phyloP scores from a whole-genome alignment of 35 echinoderm and acorn worm genomes.

The Lytechinus variegatus region DNA sequence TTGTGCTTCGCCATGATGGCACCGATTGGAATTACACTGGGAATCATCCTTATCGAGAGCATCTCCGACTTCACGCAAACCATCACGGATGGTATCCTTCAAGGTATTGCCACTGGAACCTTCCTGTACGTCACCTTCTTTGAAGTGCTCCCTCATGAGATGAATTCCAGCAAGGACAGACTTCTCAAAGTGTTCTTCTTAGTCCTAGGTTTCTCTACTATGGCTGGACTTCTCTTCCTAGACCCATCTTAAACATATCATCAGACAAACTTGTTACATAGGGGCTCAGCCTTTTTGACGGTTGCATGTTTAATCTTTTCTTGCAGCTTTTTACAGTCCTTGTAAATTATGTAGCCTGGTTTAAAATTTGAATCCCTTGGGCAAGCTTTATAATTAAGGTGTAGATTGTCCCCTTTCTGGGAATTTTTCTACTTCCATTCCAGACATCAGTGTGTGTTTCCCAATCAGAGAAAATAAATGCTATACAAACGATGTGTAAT shows the following conservation, averaged over 20 bases:
- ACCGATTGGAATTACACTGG: conserved; percentile 73
- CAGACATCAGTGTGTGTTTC: too few relatives aligned
- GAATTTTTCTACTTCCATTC: too few relatives aligned
- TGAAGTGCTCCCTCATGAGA: conserved; percentile 94
- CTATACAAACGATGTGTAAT: too few relatives aligned
- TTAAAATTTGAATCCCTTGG: too few relatives aligned
- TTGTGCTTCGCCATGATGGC: conserved; percentile 88
- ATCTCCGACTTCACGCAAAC: conserved; percentile 67
- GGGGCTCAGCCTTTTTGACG: conserved; percentile 39
- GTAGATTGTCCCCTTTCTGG: too few relatives aligned
- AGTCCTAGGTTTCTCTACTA: conserved; percentile 75
- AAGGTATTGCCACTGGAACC: conserved; percentile 88
- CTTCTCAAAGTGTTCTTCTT: conserved; percentile 84
- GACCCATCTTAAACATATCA: conserved; percentile 39
- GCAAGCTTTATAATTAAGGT: too few relatives aligned
- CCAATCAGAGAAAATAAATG: too few relatives aligned
- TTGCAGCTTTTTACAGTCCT: not conserved
- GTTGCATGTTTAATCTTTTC: not conserved
- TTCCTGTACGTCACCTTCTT: conserved; percentile 97
- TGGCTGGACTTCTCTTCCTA: conserved; percentile 53
- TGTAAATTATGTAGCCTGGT: too few relatives aligned
- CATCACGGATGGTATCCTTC: conserved; percentile 71
- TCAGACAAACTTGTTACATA: conserved; percentile 45
- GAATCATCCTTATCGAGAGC: conserved; percentile 61
- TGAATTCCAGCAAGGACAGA: conserved; percentile 68